Evolutionary conservation across 2,888 invertebrate species (phyloP), one percentile per base, ranked within the genome.

Genomic region (Cacoxenus indagator): DNA sequence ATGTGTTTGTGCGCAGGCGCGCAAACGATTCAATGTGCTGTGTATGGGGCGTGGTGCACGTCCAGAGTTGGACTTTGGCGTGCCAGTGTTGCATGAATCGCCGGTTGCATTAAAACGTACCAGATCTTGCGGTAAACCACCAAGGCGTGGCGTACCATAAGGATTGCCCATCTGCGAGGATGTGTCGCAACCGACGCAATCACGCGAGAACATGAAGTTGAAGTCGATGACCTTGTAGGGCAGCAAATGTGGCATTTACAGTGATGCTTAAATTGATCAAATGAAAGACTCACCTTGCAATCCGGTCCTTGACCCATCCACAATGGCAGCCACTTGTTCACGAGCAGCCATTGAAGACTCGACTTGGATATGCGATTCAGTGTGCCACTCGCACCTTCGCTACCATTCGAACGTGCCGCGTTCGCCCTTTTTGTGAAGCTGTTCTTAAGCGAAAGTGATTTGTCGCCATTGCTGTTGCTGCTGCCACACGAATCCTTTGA

Each of bases 301-400:
- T 90, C 89, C 11, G 88, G 86, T 6, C 91, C 91, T 65, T 90
- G 90, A n/a, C 89, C 89, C 69, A 91, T 90, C 92, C 92, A 92
- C 51, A 91, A 81, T 0, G 91, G 91, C 24, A 92, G 81, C 92
- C 92, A 92, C 76, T 91, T 91, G 79, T 92, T 92, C 0, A 92
- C 91, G 70, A 92, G 86, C 76, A 92, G 88, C 92, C 92, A 92
- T 78, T 92, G 92, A 45, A 92, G 88, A 1, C 92, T 91, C 1
- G 91, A 90, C 81, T 91, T 91, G 66, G 91, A 92, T 62, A 92
- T 90, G 65, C 91, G 86, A 80, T 88, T 88, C 27, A 88, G 70
- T 2, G 85, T 84, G 37, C 79, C 76, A 57, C 84, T 84, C 37
- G 77, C 72, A 67, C 84, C 84, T 64, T 85, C 85, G 2, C 84